Evolutionary conservation across 2,113 vertebrate species (phyloP).

Genomic region (Tetrao urogallus): DNA sequence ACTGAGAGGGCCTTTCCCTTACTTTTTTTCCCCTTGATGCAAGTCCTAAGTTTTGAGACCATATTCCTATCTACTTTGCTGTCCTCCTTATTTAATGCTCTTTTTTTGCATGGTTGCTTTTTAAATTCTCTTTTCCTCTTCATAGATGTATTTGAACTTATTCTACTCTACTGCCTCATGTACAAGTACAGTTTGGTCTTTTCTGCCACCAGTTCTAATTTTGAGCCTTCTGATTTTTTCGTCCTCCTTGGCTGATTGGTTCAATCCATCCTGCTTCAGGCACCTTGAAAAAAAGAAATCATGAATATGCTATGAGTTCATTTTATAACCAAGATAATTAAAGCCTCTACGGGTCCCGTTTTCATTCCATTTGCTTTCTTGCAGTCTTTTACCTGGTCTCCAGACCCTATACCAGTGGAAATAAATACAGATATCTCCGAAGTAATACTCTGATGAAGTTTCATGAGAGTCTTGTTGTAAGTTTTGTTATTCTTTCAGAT

Average conservation of each 20-base stretch:
- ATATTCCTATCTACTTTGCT: neutral
- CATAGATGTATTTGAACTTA: neutral
- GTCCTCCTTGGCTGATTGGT: neutral
- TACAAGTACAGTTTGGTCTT: neutral
- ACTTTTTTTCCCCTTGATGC: neutral
- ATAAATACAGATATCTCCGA: neutral
- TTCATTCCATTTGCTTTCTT: neutral
- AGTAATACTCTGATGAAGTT: neutral
- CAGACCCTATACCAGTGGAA: neutral
- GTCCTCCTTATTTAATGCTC: neutral
- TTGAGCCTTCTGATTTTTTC: neutral
- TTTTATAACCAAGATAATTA: conserved; percentile 19
- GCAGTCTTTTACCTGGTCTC: neutral
- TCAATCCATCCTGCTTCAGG: neutral
- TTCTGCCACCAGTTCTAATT: neutral
- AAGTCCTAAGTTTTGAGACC: neutral
- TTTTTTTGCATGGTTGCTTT: neutral
- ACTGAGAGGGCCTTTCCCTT: neutral
- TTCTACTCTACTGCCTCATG: neutral
- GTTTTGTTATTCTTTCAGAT: neutral
- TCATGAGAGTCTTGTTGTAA: neutral
- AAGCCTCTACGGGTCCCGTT: neutral
- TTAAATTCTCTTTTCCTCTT: neutral
- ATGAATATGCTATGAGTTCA: neutral
- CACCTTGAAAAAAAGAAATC: neutral